Evolutionary conservation across 2,113 vertebrate genomes (phyloP), one percentile per base, ranked within the genome.

Genomic region (Neogobius melanostomus): DNA sequence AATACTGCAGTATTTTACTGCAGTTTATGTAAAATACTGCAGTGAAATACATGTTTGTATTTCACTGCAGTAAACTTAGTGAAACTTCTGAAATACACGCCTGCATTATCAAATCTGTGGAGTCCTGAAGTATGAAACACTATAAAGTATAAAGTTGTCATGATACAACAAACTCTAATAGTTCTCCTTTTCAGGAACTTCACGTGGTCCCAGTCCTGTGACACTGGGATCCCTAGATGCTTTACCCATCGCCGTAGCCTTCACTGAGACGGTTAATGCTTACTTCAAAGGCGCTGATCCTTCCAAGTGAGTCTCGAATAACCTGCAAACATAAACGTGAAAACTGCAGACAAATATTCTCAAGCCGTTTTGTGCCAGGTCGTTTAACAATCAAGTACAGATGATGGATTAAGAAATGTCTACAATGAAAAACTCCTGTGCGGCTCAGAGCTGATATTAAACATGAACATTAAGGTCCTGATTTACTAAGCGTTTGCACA

Each of bases 261-360:
- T 99, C 86, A 98, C 97, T 62, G 97, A 99, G 76, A 97, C 96
- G 51, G 95, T 98, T 87, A 99, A 98, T 91, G 96, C 97, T 77
- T 99, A 99, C 93, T 99, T 99, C 93, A 98, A 98, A 96, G 97
- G 97, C 91, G 95, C 97, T 89, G 97, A 99, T 92, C 96, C 96
- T 64, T 92, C 93, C 86, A 99, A 97, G 97, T 99, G 91, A 96
- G 96, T 96, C 80, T 87, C 79, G 88, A 79, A 82, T 88, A 85
- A 89, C 78, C 78, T 36, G 28, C 28, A 36, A 36, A 36, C 28
- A 36, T 36, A 2, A 36, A 36, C 28, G 1, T 3, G 28, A 5
- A 36, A 36, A 36, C 28, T 36, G 28, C 28, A 36, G 28, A 36
- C 28, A 36, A 36, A 36, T 5, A 36, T 36, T 5, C 28, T 36